Conservation (phyloP, 2,888 invertebrate species). For the Venusia cambrica region DNA sequence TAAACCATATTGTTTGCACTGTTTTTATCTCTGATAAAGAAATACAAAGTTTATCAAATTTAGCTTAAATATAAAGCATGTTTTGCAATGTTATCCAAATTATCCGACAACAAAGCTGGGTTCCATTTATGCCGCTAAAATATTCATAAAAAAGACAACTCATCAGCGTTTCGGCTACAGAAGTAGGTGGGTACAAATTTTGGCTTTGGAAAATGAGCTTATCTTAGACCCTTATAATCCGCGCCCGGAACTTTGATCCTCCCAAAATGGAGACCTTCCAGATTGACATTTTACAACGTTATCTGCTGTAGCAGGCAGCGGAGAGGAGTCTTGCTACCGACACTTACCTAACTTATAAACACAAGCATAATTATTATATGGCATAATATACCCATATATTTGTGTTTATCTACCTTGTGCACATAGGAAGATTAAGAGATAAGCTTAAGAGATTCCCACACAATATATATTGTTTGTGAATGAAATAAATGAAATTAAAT, state of each 20-base stretch:
- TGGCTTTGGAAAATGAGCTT: conserved; percentile 71
- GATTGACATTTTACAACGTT: conserved; percentile 72
- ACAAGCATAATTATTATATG: too few relatives aligned
- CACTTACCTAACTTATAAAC: conserved; percentile 17
- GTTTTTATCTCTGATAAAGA: too few relatives aligned
- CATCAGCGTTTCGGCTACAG: conserved; percentile 53
- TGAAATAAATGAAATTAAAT: too few relatives aligned
- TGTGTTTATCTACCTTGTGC: too few relatives aligned
- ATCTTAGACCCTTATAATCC: conserved; percentile 79
- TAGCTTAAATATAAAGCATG: conserved; percentile 2
- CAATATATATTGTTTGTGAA: too few relatives aligned
- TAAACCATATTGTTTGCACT: too few relatives aligned
- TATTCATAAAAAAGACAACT: conserved; percentile 42
- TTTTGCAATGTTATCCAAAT: conserved; percentile 12
- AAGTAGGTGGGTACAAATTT: conserved; percentile 65
- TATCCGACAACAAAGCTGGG: conserved; percentile 17
- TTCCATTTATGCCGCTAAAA: conserved; percentile 15
- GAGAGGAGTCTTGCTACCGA: conserved; percentile 54
- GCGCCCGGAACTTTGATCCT: conserved; percentile 73
- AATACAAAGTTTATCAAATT: too few relatives aligned
- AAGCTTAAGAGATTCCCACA: too few relatives aligned
- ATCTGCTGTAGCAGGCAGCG: conserved; percentile 63
- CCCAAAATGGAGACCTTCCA: conserved; percentile 66
- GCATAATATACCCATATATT: too few relatives aligned
- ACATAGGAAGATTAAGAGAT: too few relatives aligned